A percentile compares a stretch with the other conserved stretches of the same genome.
These are phyloP conservation scores for Eptatretus burgeri DNA, from an alignment of 2,113 vertebrate genomes.

Conservation along the genomic window DNA sequence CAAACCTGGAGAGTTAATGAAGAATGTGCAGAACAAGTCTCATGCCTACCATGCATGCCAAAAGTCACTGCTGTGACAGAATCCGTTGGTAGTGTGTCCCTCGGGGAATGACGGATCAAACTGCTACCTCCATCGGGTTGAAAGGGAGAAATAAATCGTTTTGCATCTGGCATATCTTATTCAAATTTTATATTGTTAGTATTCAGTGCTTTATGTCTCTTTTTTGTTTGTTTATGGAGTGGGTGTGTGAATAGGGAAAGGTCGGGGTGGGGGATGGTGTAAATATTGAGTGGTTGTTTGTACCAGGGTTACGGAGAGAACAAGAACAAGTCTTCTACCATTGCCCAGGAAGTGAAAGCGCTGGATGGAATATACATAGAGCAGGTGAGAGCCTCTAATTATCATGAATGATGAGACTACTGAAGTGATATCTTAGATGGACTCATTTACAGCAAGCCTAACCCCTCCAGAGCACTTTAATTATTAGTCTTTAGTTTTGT, in stretches of 20 bases:
- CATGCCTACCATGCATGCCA: neutral
- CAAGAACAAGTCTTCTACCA: slow-evolving; percentile 77
- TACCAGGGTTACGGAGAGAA: slow-evolving; percentile 66
- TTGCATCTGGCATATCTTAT: neutral
- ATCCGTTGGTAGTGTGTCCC: too few species aligned
- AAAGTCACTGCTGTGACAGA: too few species aligned
- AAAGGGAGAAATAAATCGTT: neutral
- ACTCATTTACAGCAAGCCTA: too few species aligned
- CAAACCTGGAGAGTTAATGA: neutral
- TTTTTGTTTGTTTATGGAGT: neutral
- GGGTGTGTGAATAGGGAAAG: neutral
- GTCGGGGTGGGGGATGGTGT: neutral
- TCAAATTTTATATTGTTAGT: neutral
- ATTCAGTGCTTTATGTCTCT: too few species aligned
- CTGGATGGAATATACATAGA: slow-evolving; percentile 55
- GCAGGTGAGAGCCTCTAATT: slow-evolving; percentile 24
- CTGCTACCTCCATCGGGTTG: neutral
- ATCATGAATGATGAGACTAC: too few species aligned
- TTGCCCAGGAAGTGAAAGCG: slow-evolving; percentile 67
- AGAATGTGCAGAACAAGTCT: neutral
- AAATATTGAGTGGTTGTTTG: neutral
- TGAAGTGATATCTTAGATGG: too few species aligned
- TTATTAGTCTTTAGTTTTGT: too few species aligned
- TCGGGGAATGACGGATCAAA: too few species aligned
- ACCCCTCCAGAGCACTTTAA: too few species aligned